Percentiles rank a stretch among this genome's conserved stretches.
phyloP scores from a whole-genome alignment of 2,888 invertebrate species.

The Athetis lepigone region DNA sequence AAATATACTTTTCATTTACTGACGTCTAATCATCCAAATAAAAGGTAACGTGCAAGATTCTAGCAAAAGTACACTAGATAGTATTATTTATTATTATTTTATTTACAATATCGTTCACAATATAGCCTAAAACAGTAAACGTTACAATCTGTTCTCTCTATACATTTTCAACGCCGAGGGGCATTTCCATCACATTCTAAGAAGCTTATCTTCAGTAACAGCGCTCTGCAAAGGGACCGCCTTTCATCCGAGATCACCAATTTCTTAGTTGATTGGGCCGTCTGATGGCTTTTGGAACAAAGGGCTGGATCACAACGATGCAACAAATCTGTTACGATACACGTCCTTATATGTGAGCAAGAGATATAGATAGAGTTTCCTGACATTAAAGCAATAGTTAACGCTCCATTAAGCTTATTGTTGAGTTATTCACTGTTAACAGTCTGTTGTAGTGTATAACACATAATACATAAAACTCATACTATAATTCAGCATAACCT shows the following conservation, averaged over 20 bases:
- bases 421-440: too few species aligned
- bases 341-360: constrained; percentile 6
- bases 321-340: constrained; percentile 64
- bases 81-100: constrained; percentile 5
- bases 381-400: constrained; percentile 12
- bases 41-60: too few species aligned
- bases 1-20: too few species aligned
- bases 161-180: constrained; percentile 75
- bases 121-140: constrained; percentile 46
- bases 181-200: constrained; percentile 81
- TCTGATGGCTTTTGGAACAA: constrained; percentile 87
- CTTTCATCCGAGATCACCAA: constrained; percentile 82
- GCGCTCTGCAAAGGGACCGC: constrained; percentile 72
- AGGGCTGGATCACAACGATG: constrained; percentile 72
- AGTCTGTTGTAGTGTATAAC: too few species aligned
- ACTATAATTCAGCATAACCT: too few species aligned
- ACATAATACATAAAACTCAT: too few species aligned
- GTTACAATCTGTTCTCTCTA: constrained; percentile 67
- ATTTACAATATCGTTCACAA: constrained; percentile 25
- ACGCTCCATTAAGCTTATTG: constrained; percentile 13
- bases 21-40: too few species aligned
- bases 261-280: constrained; percentile 88
- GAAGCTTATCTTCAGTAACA: constrained; percentile 82
- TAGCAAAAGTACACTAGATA: too few species aligned
- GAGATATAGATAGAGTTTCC: constrained; percentile 9